A percentile compares a stretch with the other conserved stretches of the same genome.
phyloP scores from a whole-genome alignment of 1,140 invertebrate genomes.

The Brachystomella parvula region DNA sequence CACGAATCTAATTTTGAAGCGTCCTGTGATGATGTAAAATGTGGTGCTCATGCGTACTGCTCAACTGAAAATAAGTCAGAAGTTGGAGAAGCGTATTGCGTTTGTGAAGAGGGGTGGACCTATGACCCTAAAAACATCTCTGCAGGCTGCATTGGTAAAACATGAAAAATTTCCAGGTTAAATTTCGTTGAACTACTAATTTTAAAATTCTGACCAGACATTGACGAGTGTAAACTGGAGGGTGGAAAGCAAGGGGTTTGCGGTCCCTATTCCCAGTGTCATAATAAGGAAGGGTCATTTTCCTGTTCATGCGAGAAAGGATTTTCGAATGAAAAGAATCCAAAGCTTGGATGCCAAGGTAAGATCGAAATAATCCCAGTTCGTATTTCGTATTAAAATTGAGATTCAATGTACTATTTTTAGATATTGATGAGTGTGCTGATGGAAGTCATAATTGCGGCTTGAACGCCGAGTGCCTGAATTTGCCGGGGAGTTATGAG shows the following conservation, averaged over 20 bases:
- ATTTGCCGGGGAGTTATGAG: conserved; percentile 64
- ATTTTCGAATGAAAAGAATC: background rate
- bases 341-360: background rate
- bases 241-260: conserved; percentile 71
- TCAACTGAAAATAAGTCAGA: conserved; percentile 64
- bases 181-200: background rate
- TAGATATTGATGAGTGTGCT: conserved; percentile 71
- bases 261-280: conserved; percentile 72
- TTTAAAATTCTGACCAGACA: conserved; percentile 50
- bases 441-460: conserved; percentile 64
- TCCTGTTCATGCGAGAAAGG: conserved; percentile 56
- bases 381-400: background rate
- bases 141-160: conserved; percentile 73
- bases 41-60: conserved; percentile 74
- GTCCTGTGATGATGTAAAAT: conserved; percentile 82
- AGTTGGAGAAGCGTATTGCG: conserved; percentile 68
- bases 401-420: conserved; percentile 9
- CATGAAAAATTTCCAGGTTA: conserved; percentile 19
- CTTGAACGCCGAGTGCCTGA: conserved; percentile 75
- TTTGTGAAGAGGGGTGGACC: conserved; percentile 87
- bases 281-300: conserved; percentile 68
- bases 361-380: background rate
- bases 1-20: conserved; percentile 47
- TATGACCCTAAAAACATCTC: conserved; percentile 79
- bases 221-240: conserved; percentile 79